Conservation (phyloP, 2,888 invertebrate genomes). For the Candidula unifasciata region DNA sequence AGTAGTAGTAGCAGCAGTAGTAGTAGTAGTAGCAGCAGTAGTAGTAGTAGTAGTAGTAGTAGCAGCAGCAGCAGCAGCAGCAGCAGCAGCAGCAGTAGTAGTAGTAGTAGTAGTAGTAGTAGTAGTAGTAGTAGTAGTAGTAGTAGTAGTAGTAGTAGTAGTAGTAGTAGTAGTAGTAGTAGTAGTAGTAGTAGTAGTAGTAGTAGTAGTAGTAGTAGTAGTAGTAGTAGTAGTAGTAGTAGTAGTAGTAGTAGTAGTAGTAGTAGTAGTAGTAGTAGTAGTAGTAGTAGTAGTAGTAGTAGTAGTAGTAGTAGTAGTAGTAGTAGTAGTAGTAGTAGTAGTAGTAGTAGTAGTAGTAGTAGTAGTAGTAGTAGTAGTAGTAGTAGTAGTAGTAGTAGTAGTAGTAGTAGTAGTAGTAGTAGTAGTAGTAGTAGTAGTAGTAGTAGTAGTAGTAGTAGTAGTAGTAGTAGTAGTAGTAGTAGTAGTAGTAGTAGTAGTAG, state of each 20-base stretch:
- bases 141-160: background rate
- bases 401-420: background rate
- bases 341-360: background rate
- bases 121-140: background rate
- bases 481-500: background rate
- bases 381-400: background rate
- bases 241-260: background rate
- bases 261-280: background rate
- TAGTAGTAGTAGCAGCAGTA: background rate
- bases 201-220: background rate
- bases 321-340: background rate
- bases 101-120: background rate
- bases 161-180: background rate
- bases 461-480: background rate
- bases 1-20: background rate
- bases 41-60: background rate
- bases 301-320: background rate
- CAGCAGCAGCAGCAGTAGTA: background rate
- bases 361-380: conserved; percentile 1
- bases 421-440: background rate
- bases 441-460: background rate
- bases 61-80: background rate
- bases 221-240: background rate
- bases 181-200: background rate
- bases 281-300: background rate